Percentiles rank a stretch among this genome's conserved stretches.
phyloP scores from a whole-genome alignment of 2,113 vertebrate genomes.

The Dasyurus viverrinus region DNA sequence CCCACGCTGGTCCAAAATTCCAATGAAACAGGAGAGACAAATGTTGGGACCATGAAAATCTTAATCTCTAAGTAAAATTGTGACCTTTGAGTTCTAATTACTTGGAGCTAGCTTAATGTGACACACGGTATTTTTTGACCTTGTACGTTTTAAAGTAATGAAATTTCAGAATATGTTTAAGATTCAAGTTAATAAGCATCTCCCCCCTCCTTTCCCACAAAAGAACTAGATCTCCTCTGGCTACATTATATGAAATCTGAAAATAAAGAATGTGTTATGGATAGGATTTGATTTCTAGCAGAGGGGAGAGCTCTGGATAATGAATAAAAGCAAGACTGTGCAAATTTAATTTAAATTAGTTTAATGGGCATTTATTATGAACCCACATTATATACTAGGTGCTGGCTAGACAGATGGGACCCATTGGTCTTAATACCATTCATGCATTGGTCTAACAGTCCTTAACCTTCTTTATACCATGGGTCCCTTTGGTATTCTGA shows the following conservation, averaged over 20 bases:
- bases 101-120: conserved; percentile 65
- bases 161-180: conserved; percentile 56
- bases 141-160: conserved; percentile 63
- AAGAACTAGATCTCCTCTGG: conserved; percentile 36
- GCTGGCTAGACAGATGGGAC: not conserved
- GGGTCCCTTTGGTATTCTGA: not conserved
- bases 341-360: conserved; percentile 13
- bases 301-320: not conserved
- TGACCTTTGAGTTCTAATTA: conserved; percentile 75
- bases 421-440: not conserved
- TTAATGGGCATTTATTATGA: not conserved
- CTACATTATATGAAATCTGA: conserved; percentile 22
- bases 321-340: not conserved
- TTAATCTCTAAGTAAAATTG: conserved; percentile 56
- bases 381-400: not conserved
- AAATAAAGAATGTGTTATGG: not conserved
- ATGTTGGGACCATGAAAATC: conserved; percentile 25
- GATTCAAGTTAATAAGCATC: conserved; percentile 61
- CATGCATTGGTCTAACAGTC: not conserved
- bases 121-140: conserved; percentile 67
- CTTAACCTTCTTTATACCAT: not conserved
- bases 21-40: conserved; percentile 58
- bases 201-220: conserved; percentile 28
- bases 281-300: conserved; percentile 10
- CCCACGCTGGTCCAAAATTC: conserved; percentile 53